Evolutionary conservation across 2,113 vertebrate genomes (phyloP), one percentile per base, ranked within the genome.

Genomic region (Rhinolophus ferrumequinum): DNA sequence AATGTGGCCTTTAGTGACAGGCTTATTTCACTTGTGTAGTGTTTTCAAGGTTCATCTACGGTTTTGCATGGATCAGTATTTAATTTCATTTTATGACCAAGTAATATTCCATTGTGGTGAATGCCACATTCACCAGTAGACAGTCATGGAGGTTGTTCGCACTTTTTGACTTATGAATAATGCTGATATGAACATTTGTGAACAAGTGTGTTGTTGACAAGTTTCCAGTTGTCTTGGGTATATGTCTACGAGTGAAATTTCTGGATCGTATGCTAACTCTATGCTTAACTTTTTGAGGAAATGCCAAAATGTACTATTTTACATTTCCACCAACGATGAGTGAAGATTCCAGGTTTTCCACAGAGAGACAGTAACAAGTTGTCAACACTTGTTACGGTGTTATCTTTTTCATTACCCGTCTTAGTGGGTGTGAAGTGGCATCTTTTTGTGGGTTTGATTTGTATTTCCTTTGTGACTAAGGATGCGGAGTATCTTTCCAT

Each of bases 361-460:
- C 6, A 44, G 41, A 44, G 5, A 44, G 41, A 44, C 41, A 44
- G 41, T 44, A 44, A 44, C 41, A 44, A 44, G 41, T 75, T 64
- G 30, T 85, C 47, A 73, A 75, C n/a, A 87, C 35, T 88, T 72
- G 22, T n/a, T 62, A 77, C 44, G 52, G 8, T 62, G n/a, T 21
- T 5, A 3, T 81, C 28, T 90, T 77, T 92, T 89, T 79, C 11
- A 66, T 72, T 87, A 41, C 19, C 26, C 35, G 22, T 33, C 41
- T 18, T 76, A 81, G 44, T 93, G 54, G 16, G 11, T 82, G 13
- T 70, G 52, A 90, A 87, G 62, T 81, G 54, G 11, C 41, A 81
- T 70, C 44, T 75, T 79, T 41, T 89, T 86, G 35, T 93, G 44
- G 41, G 60, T 96, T 94, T 81, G 73, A 54, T 92, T 81, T 66